Evolutionary conservation across 2,113 vertebrate genomes (phyloP), one percentile per base, ranked within the genome.

Genomic region (Albula glossodonta): DNA sequence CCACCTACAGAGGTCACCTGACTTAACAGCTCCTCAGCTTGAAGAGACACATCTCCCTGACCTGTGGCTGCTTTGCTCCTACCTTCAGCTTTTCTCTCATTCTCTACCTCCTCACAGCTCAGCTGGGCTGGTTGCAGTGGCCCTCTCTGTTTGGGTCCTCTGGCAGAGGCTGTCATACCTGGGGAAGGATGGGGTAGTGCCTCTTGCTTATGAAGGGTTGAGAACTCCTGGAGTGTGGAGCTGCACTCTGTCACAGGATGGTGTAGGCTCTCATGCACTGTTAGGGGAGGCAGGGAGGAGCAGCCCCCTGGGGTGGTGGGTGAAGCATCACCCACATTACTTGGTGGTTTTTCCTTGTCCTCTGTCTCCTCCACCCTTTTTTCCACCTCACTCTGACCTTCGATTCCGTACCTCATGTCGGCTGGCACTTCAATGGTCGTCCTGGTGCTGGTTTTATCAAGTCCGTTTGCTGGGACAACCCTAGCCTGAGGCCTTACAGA

Each of bases 231-330:
- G 78, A 94, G 92, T 81, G 84, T 94, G 80, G 91, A 96, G 84
- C 93, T 95, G 81, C 92, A 90, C 88, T 96, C 95, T 51, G 91
- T 88, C 66, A 96, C 94, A 83, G 95, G 95, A 87, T 96, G 87
- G 74, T 90, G 90, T 84, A 96, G 91, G 87, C 88, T 94, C 90
- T 96, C 95, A 4, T 94, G 93, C 56, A 95, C 92, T 4, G 90
- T 96, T 78, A 96, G 83, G 0, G 95, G 95, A 56, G 94, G 95
- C 82, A 96, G 88, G 79, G 95, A 95, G 0, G 94, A 92, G 50
- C 89, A 94, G 81, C 89, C 91, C 83, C 84, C 51, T 48, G 84
- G 52, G 9, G 70, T 41, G 11, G 83, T 8, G 51, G 83, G 74
- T 0, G 84, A 25, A 84, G 84, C 87, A 52, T 83, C 87, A 31